Conservation (phyloP, 2,888 invertebrate genomes). For the Caenorhabditis auriculariae region DNA sequence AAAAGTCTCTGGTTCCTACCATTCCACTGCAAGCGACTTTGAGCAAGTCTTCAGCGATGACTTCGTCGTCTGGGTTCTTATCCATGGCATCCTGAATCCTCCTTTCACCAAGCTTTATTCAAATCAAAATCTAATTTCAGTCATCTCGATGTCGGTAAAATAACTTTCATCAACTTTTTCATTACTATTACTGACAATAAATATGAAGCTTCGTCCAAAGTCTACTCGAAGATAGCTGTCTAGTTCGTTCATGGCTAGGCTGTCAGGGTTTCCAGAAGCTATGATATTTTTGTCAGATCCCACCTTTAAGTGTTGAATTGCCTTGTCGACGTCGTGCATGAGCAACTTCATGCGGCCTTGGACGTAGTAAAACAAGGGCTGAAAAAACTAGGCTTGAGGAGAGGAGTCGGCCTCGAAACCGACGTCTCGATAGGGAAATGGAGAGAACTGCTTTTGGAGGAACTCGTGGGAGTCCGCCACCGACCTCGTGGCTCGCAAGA, state of each 20-base stretch:
- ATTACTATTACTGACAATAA: no score
- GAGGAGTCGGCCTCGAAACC: not conserved
- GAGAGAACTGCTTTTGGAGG: slow-evolving; percentile 13
- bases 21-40: slow-evolving; percentile 47
- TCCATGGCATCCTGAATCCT: slow-evolving; percentile 30
- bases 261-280: no score
- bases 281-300: no score
- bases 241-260: no score
- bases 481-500: slow-evolving; percentile 68
- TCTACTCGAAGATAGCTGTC: no score
- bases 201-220: no score
- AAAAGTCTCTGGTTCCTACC: slow-evolving; percentile 4
- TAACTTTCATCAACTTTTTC: no score
- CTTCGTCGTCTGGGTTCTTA: slow-evolving; percentile 28
- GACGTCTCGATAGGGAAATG: slow-evolving; percentile 12
- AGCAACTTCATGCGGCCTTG: slow-evolving; percentile 32
- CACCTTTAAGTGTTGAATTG: slow-evolving; percentile 32
- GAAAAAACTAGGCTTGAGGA: slow-evolving; percentile 3
- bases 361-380: slow-evolving; percentile 39
- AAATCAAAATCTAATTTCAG: no score
- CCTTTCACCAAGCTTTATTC: not conserved
- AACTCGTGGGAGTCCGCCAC: slow-evolving; percentile 22
- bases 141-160: no score
- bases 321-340: slow-evolving; percentile 32
- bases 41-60: slow-evolving; percentile 37